Evolutionary conservation across 2,888 invertebrate genomes (phyloP).

Genomic region (Lycaena phlaeas): DNA sequence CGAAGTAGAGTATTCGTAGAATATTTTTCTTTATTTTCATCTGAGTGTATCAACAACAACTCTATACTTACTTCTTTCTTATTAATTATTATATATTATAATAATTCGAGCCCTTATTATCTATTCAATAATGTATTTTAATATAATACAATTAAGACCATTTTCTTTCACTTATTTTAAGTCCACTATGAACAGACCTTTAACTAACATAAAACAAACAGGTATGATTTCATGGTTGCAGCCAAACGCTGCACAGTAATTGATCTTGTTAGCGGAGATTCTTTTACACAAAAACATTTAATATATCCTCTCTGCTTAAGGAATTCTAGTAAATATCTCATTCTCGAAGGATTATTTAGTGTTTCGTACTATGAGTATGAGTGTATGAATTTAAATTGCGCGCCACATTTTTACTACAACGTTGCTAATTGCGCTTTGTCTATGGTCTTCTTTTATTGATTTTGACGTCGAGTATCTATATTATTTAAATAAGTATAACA

Average conservation of each 20-base stretch:
- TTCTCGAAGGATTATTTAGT: constrained; percentile 7
- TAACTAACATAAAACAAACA: constrained; percentile 19
- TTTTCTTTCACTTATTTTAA: background rate
- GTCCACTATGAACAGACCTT: constrained; percentile 12
- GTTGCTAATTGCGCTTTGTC: too few relatives aligned
- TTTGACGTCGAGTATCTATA: too few relatives aligned
- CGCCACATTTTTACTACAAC: constrained; percentile 1
- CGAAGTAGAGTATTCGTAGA: too few relatives aligned
- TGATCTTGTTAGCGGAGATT: constrained; percentile 24
- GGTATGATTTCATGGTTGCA: constrained; percentile 21
- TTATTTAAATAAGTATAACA: background rate
- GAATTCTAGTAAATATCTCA: constrained; percentile 12
- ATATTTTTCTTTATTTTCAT: too few relatives aligned
- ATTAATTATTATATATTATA: too few relatives aligned
- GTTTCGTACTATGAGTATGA: background rate
- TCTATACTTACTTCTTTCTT: too few relatives aligned
- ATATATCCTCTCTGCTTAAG: constrained; percentile 12
- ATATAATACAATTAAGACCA: background rate
- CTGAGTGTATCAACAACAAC: too few relatives aligned
- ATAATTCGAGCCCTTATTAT: too few relatives aligned
- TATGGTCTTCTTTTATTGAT: too few relatives aligned
- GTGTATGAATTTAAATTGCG: constrained; percentile 1
- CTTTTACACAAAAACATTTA: constrained; percentile 6
- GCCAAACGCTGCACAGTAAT: constrained; percentile 23
- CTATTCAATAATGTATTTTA: too few relatives aligned